Base-by-base conservation (phyloP, 2,797 vertebrate genomes). In the Caiman crocodilus region DNA sequence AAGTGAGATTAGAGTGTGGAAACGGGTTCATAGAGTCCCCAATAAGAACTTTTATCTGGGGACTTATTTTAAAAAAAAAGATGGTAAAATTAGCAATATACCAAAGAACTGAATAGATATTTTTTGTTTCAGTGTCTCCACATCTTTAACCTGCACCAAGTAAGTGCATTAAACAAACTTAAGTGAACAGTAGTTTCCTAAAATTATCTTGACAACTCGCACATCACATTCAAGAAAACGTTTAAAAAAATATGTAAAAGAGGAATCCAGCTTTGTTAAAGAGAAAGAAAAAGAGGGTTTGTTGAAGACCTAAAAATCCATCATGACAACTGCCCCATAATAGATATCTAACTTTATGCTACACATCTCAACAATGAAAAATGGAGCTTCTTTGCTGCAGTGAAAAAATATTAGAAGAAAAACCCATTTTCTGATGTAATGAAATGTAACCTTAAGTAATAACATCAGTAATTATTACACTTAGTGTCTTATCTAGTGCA, bases 51-150 rank as follows among this genome's bases (percentile, higher is more conserved):
- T 76, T 84, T 75, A 85, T 20, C 67, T n/a, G 28, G 1, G 35
- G 21, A 71, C 0, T 0, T n/a, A 78, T 0, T 21, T 56, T 50
- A 82, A 92, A 5, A 88, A 5, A 88, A 57, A 82, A 93, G 57
- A 6, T 17, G 65, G 3, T 4, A 71, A 93, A 79, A 88, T 28
- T 84, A 76, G 65, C n/a, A 82, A 58, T n/a, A 84, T 76, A 28
- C 63, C 75, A 55, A 90, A 88, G 17, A 90, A 1, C 6, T 67
- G 25, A 84, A 26, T 23, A 77, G 9, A 5, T 79, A 23, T 28
- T 42, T 88, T 88, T 83, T 25, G 65, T 81, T 28, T 75, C 87
- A 80, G 84, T 85, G 28, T 8, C 59, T 76, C 81, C 17, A 55
- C 56, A 8, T 85, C 21, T 79, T 57, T 63, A 35, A 74, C 79